Conservation (phyloP, 2,888 invertebrate species). For the Priocnemis perturbator region DNA sequence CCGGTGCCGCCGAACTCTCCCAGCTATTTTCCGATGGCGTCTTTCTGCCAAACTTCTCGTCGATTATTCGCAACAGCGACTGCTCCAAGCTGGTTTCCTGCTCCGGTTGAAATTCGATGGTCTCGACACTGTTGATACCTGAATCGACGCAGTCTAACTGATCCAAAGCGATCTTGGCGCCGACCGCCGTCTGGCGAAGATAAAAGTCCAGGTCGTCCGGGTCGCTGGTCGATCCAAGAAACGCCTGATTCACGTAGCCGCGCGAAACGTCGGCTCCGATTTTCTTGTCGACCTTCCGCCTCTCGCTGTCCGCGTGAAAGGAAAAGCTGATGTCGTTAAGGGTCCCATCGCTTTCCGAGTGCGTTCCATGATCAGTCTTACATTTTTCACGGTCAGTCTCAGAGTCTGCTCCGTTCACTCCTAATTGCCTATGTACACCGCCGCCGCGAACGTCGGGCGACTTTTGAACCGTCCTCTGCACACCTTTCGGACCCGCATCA, state of each 20-base stretch:
- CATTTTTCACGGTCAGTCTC: not conserved
- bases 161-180: slow-evolving; percentile 51
- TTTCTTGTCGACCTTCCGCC: slow-evolving; percentile 2
- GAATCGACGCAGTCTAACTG: slow-evolving; percentile 69
- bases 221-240: slow-evolving; percentile 63
- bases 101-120: slow-evolving; percentile 69
- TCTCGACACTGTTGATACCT: slow-evolving; percentile 73
- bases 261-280: slow-evolving; percentile 12
- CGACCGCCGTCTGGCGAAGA: slow-evolving; percentile 36
- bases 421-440: too few relatives aligned
- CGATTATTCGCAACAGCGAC: slow-evolving; percentile 71
- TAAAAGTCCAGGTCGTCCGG: slow-evolving; percentile 67
- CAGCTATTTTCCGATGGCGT: slow-evolving; percentile 49
- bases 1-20: slow-evolving; percentile 34
- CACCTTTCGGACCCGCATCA: slow-evolving; percentile 27
- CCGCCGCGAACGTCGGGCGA: not conserved
- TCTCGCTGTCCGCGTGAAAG: slow-evolving; percentile 42
- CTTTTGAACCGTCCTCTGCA: slow-evolving; percentile 11
- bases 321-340: slow-evolving; percentile 61
- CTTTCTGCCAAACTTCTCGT: slow-evolving; percentile 68
- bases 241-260: slow-evolving; percentile 69
- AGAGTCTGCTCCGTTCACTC: not conserved
- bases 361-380: slow-evolving; percentile 4
- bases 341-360: slow-evolving; percentile 24
- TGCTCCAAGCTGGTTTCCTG: slow-evolving; percentile 70